Base-by-base conservation (phyloP, 2,888 invertebrate species). In the Hylaea fasciaria region DNA sequence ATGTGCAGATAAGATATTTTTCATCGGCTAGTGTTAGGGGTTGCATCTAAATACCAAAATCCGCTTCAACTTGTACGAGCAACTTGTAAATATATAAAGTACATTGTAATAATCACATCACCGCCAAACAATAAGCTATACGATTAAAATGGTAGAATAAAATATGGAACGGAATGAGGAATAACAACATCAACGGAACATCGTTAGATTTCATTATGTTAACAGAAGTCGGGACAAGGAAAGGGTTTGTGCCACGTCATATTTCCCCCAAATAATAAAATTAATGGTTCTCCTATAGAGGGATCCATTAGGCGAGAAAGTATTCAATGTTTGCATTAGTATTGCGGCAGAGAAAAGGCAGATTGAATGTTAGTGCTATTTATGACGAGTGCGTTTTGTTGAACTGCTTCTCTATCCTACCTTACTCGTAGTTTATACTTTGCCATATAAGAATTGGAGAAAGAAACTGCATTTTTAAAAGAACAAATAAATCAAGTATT, bases 221-320 rank as follows among this genome's bases (percentile, higher is more conserved):
- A 77, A 76, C 73, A 77, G 71, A 70, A 76, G 73, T 73, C 71
- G 74, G 72, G 70, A 64, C 69, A 65, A 55, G 47, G 80, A 77
- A 81, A 82, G 76, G 79, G 75, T 83, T 79, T 71, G 58, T 64
- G 86, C 82, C 61, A 61, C 71, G 80, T 87, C 87, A 87, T 79
- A 78, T 74, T 83, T 61, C 76, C 71, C 78, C 74, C 73, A 75
- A 82, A 85, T 85, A 86, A 83, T 82, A 82, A 85, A 83, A 85
- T 86, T 84, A 83, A 86, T 87, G 85, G 78, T 78, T 73, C 72
- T 66, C 69, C 76, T 79, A 77, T 77, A 80, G 73, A 76, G 76
- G 73, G 71, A 79, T 83, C 84, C 83, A 85, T 85, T 85, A 86
- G 75, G 70, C 56, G 44, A 64, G 66, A 71, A 72, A 70, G 66